Evolutionary conservation across 2,113 vertebrate species (phyloP), one percentile per base, ranked within the genome.

Genomic region (Prochilodus magdalenae): DNA sequence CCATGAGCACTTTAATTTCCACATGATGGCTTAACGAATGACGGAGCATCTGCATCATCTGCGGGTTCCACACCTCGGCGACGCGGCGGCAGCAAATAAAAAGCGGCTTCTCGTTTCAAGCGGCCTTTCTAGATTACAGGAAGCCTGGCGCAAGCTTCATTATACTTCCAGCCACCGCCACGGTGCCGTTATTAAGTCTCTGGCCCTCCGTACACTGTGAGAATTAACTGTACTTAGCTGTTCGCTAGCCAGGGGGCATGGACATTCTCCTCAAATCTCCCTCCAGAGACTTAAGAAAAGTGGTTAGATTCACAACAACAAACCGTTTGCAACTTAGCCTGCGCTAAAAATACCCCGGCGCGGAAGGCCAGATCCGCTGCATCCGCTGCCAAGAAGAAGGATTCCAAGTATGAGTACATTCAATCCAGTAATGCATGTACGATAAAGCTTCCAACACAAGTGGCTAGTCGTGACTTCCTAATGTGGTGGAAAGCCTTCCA

Each of bases 1-100:
- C 92, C 91, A 93, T 89, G 81, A 92, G 92, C 92, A 93, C 92
- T 93, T 95, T 93, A 87, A 93, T 93, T 95, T 94, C 90, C 90
- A 88, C 90, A 87, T 59, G 74, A 89, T 80, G 86, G 88, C 81
- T 80, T 91, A 89, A 89, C 77, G 70, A 88, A 89, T 80, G 82
- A 89, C 87, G 84, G 76, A 86, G 83, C 87, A 88, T 91, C 89
- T 89, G 88, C 90, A 92, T 67, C 65, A 67, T 89, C 78, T 75
- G 49, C 26, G 77, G 57, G 79, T 87, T 85, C 81, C 82, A 27
- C 22, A 84, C 90, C 89, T 83, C 81, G 13, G 70, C 33, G 71
- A 82, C 14, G 70, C 78, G 75, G 55, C 59, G 77, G 18, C 75
- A 73, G 69, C 76, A 84, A 88, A 90, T 87, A 89, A 49, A 71